Conservation (phyloP, 2,888 invertebrate species). For the Scrobipalpa costella region DNA sequence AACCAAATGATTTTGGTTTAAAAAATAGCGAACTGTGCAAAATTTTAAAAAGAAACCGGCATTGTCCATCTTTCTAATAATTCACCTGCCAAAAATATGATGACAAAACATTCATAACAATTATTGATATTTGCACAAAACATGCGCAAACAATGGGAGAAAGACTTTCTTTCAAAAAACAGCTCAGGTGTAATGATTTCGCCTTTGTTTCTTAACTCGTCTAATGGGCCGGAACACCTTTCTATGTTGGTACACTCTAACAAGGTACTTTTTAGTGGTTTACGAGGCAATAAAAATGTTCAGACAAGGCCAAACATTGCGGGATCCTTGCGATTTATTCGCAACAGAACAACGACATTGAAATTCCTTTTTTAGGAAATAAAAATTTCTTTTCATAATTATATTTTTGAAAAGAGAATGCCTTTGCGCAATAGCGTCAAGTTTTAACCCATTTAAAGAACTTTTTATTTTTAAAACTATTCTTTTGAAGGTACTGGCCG, state of each 20-base stretch:
- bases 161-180: constrained; percentile 71
- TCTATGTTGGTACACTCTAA: constrained; percentile 61
- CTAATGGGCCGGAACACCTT: constrained; percentile 70
- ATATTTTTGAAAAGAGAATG: constrained; percentile 34
- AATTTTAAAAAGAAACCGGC: constrained; percentile 35
- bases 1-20: not conserved
- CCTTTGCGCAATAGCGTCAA: constrained; percentile 40
- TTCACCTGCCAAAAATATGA: constrained; percentile 55
- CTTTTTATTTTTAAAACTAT: constrained; percentile 47
- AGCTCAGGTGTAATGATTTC: constrained; percentile 67
- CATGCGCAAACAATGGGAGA: constrained; percentile 58
- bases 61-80: constrained; percentile 41
- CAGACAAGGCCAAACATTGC: constrained; percentile 77
- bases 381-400: constrained; percentile 37
- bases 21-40: constrained; percentile 23
- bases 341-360: constrained; percentile 36
- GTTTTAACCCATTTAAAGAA: constrained; percentile 62
- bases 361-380: constrained; percentile 35
- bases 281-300: constrained; percentile 72
- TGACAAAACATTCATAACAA: constrained; percentile 57
- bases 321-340: constrained; percentile 60
- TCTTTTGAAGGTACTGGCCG: constrained; percentile 48
- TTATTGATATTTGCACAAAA: constrained; percentile 62
- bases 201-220: constrained; percentile 64
- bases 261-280: constrained; percentile 77